These are phyloP conservation scores for Hippasteria phrygiana DNA, from an alignment of 53 echinoderm and acorn worm species.

Conservation along the genomic window DNA sequence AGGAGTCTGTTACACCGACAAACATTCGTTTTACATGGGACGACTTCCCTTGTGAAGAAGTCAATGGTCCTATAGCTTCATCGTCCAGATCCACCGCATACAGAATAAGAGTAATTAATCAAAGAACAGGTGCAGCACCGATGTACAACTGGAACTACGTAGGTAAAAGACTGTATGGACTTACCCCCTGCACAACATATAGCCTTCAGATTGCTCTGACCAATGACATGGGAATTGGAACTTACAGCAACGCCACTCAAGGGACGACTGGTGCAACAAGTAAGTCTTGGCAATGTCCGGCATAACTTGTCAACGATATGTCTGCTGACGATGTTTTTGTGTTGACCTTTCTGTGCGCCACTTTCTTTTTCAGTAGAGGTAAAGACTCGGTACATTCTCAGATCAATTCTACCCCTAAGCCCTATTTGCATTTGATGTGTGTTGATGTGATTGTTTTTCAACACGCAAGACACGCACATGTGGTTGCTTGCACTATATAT, in stretches of 20 bases:
- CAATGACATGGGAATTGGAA: slow-evolving; percentile 32
- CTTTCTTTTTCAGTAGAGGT: too few relatives aligned
- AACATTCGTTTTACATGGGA: slow-evolving; percentile 48
- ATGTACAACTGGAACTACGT: neutral
- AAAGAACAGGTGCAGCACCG: neutral
- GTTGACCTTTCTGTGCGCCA: too few relatives aligned
- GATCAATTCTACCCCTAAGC: too few relatives aligned
- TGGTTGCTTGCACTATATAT: too few relatives aligned
- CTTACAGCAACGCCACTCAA: slow-evolving; percentile 32
- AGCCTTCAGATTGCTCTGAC: slow-evolving; percentile 21
- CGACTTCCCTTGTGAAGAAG: slow-evolving; percentile 13
- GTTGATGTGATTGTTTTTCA: too few relatives aligned
- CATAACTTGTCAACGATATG: neutral
- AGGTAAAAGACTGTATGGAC: neutral
- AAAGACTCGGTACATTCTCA: too few relatives aligned
- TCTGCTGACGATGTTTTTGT: too few relatives aligned
- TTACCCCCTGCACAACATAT: slow-evolving; percentile 49
- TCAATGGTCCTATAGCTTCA: too few relatives aligned
- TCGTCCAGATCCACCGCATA: neutral
- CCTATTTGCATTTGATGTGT: too few relatives aligned
- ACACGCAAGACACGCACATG: neutral
- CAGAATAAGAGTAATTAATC: neutral
- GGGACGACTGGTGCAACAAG: slow-evolving; percentile 29
- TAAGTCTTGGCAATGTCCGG: neutral
- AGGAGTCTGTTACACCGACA: neutral